Conservation (phyloP, 2,113 vertebrate species). For the Hirundichthys speculiger region DNA sequence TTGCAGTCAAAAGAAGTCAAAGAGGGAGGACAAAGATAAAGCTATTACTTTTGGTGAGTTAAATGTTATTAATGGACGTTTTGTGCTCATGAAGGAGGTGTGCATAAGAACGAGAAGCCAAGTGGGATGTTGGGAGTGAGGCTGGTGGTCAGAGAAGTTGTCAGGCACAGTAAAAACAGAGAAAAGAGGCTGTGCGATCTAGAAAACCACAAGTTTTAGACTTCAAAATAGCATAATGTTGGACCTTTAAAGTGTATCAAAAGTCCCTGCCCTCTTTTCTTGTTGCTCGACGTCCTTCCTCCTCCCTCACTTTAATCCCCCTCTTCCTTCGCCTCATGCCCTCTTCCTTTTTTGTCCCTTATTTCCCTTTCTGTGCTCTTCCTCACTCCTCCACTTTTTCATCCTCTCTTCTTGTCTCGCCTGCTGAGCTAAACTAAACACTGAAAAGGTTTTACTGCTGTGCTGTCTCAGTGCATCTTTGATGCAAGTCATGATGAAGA, state of each 20-base stretch:
- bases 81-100: too few relatives aligned
- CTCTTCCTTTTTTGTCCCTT: constrained; percentile 1
- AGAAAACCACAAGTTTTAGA: too few relatives aligned
- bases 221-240: too few relatives aligned
- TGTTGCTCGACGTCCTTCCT: constrained; percentile 21
- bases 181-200: too few relatives aligned
- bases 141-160: too few relatives aligned
- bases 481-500: constrained; percentile 48
- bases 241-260: constrained; percentile 21
- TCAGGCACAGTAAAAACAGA: too few relatives aligned
- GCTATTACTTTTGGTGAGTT: too few relatives aligned
- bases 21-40: too few relatives aligned
- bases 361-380: not conserved
- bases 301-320: constrained; percentile 18
- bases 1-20: too few relatives aligned
- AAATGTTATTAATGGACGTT: too few relatives aligned
- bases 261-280: constrained; percentile 39
- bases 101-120: too few relatives aligned
- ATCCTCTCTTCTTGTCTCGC: not conserved
- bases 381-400: constrained; percentile 1
- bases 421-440: constrained; percentile 21
- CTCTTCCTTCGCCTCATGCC: constrained; percentile 4
- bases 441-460: constrained; percentile 44
- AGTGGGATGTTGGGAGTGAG: too few relatives aligned
- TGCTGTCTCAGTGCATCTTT: constrained; percentile 46